A percentile compares a stretch with the other conserved stretches of the same genome.
These are phyloP conservation scores for Brachylomia viminalis DNA, from an alignment of 2,888 invertebrate genomes.

Conservation along the genomic window DNA sequence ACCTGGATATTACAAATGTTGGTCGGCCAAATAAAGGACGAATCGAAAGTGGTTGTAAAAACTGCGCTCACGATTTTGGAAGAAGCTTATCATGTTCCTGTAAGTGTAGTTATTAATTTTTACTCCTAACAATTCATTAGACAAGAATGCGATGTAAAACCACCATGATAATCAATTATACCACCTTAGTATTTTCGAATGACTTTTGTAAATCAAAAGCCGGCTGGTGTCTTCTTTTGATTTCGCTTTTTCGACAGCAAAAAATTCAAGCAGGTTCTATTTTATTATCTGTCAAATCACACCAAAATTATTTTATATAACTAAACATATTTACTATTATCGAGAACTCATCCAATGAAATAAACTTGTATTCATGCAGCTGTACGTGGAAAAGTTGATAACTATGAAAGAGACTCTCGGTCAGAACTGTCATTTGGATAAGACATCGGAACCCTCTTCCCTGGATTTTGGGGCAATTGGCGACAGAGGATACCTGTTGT, in stretches of 20 bases:
- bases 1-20: slow-evolving; percentile 97
- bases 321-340: neutral
- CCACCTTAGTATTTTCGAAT: no score
- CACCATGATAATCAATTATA: no score
- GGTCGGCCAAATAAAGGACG: slow-evolving; percentile 96
- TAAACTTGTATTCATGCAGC: slow-evolving; percentile 80
- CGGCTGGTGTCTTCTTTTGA: neutral
- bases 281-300: neutral
- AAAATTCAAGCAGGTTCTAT: neutral
- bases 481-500: slow-evolving; percentile 94
- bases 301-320: neutral
- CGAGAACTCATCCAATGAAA: neutral
- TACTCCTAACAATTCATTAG: neutral
- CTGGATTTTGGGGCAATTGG: slow-evolving; percentile 93
- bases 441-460: slow-evolving; percentile 93
- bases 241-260: neutral
- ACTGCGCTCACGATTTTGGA: slow-evolving; percentile 96
- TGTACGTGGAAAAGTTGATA: slow-evolving; percentile 94
- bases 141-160: neutral
- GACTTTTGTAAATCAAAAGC: no score
- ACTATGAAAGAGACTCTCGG: slow-evolving; percentile 92
- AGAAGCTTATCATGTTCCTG: slow-evolving; percentile 97
- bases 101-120: slow-evolving; percentile 77
- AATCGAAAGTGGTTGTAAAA: slow-evolving; percentile 94
- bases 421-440: slow-evolving; percentile 87